Evolutionary conservation across 2,888 invertebrate genomes (phyloP), one percentile per base, ranked within the genome.

Genomic region (Aquatica leii): DNA sequence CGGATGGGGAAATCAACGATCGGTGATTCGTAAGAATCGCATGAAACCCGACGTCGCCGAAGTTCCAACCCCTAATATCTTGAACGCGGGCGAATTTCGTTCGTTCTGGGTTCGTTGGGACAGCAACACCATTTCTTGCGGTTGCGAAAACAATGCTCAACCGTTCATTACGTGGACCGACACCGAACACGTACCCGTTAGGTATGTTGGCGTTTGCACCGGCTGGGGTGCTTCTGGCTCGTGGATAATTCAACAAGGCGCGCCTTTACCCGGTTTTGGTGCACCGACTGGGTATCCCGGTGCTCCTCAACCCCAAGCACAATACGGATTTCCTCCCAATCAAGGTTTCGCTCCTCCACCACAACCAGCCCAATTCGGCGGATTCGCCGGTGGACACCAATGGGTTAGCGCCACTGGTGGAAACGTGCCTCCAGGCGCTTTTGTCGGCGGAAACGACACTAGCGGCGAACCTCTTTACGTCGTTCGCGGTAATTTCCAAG

Each of bases 61-160:
- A 67, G 77, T 73, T 12, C 93, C 94, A 2, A 94, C 93, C 0
- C 92, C 91, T 0, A 86, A 85, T 60, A 88, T 93, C 71, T 81
- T 95, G 69, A 88, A 86, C 76, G 86, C 82, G 8, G 88, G 89
- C 40, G 93, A 94, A 79, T 90, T 86, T 82, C 89, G 91, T 55
- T 91, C 91, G 14, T 95, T 95, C 83, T 94, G 94, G 94, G 83
- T 94, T 56, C 88, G 92, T 73, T 94, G 91, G 90, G 87, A 87
- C 69, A 85, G 88, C 71, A 89, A 87, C 66, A 77, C 72, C 58
- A 78, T 82, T 48, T 68, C 79, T 18, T 80, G 74, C 21, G 82
- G 82, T 17, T 75, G 77, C 48, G 82, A 82, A 71, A 78, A 79
- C 31, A 92, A 93, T 71, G 87, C 88, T 24, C 89, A 91, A 74